These are phyloP conservation scores for Leuctra nigra DNA, from an alignment of 2,888 invertebrate species.

Conservation along the genomic window DNA sequence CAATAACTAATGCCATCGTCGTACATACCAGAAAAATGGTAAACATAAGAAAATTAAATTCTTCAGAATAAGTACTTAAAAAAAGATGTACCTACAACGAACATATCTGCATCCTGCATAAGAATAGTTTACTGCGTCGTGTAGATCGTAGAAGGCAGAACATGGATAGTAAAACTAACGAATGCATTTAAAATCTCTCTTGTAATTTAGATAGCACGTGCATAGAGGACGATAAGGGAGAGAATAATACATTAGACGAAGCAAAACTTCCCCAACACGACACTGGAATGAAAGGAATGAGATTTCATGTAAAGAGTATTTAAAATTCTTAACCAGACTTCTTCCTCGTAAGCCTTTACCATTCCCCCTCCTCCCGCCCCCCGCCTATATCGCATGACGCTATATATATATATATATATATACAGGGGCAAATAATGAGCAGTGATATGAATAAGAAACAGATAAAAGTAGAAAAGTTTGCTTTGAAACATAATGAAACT, in stretches of 20 bases:
- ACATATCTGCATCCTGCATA: no score
- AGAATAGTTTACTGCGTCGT: no score
- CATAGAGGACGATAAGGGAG: conserved; percentile 8
- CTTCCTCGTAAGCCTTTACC: conserved; percentile 5
- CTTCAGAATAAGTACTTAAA: no score
- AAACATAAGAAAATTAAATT: background rate
- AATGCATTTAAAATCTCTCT: conserved; percentile 14
- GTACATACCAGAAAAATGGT: background rate
- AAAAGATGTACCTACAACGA: no score
- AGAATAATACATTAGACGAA: conserved; percentile 11
- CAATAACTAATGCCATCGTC: no score
- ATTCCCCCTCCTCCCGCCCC: background rate
- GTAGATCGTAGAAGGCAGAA: no score
- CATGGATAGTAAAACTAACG: no score
- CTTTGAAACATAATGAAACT: conserved; percentile 11
- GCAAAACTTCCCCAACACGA: conserved; percentile 12
- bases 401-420: background rate
- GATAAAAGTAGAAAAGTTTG: conserved; percentile 10
- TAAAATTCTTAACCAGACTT: conserved; percentile 16
- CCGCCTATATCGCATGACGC: background rate
- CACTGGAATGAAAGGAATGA: conserved; percentile 1
- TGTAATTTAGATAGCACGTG: conserved; percentile 18
- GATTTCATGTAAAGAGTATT: conserved; percentile 18
- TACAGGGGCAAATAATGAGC: conserved; percentile 5
- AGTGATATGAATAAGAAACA: conserved; percentile 18